Evolutionary conservation across 2,113 vertebrate genomes (phyloP).

Genomic region (Mormoops blainvillei): DNA sequence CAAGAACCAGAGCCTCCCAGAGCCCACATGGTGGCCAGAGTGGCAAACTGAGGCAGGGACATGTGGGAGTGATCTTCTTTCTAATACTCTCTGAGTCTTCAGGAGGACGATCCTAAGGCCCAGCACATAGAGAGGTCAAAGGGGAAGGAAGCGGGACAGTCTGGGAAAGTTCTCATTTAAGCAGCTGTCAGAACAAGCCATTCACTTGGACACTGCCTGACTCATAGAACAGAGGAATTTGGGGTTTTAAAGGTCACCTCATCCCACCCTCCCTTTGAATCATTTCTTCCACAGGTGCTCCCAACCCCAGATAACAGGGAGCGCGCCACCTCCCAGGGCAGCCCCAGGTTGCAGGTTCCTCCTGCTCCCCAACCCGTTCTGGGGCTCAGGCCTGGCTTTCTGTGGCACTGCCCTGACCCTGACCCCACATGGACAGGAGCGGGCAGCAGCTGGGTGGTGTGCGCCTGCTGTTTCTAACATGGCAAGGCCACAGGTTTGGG

Average conservation of each 20-base stretch:
- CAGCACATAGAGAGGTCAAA: conserved; percentile 37
- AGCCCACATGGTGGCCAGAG: neutral
- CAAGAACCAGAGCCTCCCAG: conserved; percentile 1
- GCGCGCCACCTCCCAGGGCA: neutral
- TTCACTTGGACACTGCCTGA: neutral
- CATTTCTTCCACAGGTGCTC: conserved; percentile 16
- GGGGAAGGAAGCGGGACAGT: conserved; percentile 56
- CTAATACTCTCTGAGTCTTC: neutral
- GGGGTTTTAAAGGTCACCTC: neutral
- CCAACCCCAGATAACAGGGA: neutral
- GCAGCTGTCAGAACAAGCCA: conserved; percentile 40
- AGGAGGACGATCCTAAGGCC: neutral
- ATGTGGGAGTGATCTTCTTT: neutral
- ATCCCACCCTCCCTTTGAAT: neutral
- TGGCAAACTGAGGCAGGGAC: neutral
- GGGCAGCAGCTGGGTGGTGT: neutral
- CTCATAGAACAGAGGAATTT: neutral
- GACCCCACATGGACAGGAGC: neutral
- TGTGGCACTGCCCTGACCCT: neutral
- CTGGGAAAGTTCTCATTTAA: conserved; percentile 62
- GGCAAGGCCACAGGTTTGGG: neutral
- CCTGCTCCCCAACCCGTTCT: neutral
- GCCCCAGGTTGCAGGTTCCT: neutral
- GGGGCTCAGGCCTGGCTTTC: neutral
- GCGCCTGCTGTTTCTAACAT: neutral